Evolutionary conservation across 1,140 invertebrate genomes (phyloP), one percentile per base, ranked within the genome.

Genomic region (Cryptotermes secundus): DNA sequence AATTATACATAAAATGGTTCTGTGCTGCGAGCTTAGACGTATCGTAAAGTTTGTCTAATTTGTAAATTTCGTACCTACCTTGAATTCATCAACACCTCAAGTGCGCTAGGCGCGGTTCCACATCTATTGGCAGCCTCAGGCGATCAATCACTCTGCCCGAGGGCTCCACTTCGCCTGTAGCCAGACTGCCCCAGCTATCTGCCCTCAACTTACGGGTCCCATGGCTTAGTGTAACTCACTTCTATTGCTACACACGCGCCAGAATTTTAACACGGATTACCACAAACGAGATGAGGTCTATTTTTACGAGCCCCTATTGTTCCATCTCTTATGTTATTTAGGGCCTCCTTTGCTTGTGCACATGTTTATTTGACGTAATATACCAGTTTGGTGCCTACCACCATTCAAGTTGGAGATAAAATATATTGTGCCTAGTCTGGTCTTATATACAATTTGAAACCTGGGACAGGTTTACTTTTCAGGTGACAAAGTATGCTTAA

Each of bases 311-410:
- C n/a, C 59, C 59, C 59, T 7, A 72, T 72, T 72, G 59, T 72
- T 72, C n/a, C 59, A n/a, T 72, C 59, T 72, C 59, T 72, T 72
- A 72, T 72, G 26, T 72, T 72, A 72, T 72, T 72, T 72, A 72
- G 59, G n/a, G 6, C n/a, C 59, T 26, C 7, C 59, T 16, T 31
- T n/a, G 6, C 59, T 14, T 31, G 9, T 16, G 26, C n/a, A 72
- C n/a, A 2, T 72, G 59, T 72, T 72, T 72, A 72, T 72, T 72
- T 31, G 59, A 72, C 59, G 59, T 59, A 59, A 59, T 59, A 59
- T 59, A 24, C 53, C 6, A 3, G n/a, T 7, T 72, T n/a, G n/a
- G 26, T 31, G 59, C 59, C n/a, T 31, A 26, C 59, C 14, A 14
- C 59, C n/a, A 72, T n/a, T 31, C 59, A 72, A 31, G 59, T 31